Evolutionary conservation across 1,140 invertebrate species (phyloP).

Genomic region (Philaenus spumarius): DNA sequence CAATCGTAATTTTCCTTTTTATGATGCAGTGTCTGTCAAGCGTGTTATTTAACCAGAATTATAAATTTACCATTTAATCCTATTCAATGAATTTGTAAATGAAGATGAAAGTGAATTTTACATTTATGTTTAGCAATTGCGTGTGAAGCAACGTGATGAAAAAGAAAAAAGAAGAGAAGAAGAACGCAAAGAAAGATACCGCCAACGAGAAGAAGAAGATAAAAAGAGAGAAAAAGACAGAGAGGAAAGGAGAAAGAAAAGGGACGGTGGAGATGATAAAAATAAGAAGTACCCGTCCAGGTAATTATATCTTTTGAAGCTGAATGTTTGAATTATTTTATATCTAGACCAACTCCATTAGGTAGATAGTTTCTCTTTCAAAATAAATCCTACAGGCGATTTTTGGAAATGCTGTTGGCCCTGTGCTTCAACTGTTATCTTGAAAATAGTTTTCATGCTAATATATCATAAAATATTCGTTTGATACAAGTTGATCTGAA

Average conservation of each 20-base stretch:
- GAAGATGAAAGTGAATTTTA: not conserved
- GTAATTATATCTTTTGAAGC: too few species aligned
- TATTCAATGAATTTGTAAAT: not conserved
- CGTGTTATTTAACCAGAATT: not conserved
- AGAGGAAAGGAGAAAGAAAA: conserved; percentile 13
- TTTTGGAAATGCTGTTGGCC: too few species aligned
- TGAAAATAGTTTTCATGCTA: too few species aligned
- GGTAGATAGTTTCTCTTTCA: too few species aligned
- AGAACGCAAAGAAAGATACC: conserved; percentile 26
- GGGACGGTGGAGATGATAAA: conserved; percentile 15
- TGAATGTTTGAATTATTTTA: too few species aligned
- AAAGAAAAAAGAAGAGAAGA: conserved; percentile 28
- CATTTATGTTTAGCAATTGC: conserved; percentile 14
- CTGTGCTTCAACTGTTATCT: too few species aligned
- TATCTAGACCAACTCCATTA: too few species aligned
- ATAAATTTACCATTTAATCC: not conserved
- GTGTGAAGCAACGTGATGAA: conserved; percentile 28
- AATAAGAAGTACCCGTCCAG: not conserved
- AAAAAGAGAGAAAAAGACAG: conserved; percentile 22
- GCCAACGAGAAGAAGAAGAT: conserved; percentile 20
- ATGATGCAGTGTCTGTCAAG: not conserved
- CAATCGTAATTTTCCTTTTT: not conserved
- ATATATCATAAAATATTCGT: too few species aligned
- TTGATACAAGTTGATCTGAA: too few species aligned
- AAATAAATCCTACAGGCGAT: too few species aligned